Base-by-base conservation (phyloP, 1,140 invertebrate genomes). In the Tyrophagus putrescentiae region DNA sequence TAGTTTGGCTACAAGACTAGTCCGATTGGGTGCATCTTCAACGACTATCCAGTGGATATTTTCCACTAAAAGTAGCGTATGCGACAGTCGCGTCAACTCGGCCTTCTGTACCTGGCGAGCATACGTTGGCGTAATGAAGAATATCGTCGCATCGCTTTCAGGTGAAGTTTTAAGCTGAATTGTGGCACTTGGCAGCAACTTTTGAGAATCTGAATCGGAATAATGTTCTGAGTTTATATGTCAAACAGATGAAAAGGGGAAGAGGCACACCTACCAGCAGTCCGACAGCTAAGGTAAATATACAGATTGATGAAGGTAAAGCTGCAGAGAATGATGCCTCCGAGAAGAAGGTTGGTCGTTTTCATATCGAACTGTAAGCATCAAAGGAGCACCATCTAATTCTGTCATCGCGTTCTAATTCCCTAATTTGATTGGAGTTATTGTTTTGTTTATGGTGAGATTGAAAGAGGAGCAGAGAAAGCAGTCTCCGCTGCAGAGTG, bases 1-100 rank as follows among this genome's bases (percentile, higher is more conserved):
- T n/a, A 98, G 76, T 62, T 84, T 83, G 1, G 74, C 77, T 0
- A 98, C 89, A 50, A 94, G 73, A 31, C 77, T 68, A 1, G 84
- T 87, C 68, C 84, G 90, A 13, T 70, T 72, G 3, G 77, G 72
- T 0, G 86, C 75, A 73, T 98, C 94, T 75, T 98, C 94, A 9
- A 98, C 78, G 34, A 98, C 72, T 65, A 98, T 87, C 94, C 94
- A 98, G 71, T 97, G 91, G 57, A 97, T 77, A 69, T 90, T 87
- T 56, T 84, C 82, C 29, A 95, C 80, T 60, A 88, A 78, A 66
- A 84, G 78, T 60, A 98, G 80, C 0, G 92, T 88, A 69, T 97
- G 87, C 3, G 86, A 85, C 7, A 98, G 73, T 68, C 83, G 80
- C 42, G 87, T 93, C 9, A 98, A 74, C 71, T 98, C 93, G 18